Evolutionary conservation across 2,113 vertebrate species (phyloP), one percentile per base, ranked within the genome.

Genomic region (Ranitomeya imitator): DNA sequence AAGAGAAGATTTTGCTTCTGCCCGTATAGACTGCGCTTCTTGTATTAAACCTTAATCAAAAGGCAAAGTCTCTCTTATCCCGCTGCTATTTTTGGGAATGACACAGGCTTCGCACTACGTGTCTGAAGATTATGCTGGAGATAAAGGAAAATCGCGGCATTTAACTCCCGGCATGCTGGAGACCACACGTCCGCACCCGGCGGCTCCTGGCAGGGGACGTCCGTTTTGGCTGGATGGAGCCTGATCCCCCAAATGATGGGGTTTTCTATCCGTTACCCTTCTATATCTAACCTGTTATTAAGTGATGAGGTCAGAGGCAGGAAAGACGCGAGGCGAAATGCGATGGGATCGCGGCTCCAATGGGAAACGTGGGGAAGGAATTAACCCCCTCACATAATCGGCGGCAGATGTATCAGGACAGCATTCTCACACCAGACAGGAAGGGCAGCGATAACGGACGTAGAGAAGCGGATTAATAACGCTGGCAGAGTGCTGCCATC

Each of bases 231-330:
- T 57, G 13, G 16, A 60, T 45, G 85, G 55, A 14, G 85, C 19
- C 69, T 51, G 63, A 78, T 77, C 85, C 73, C 73, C 26, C 10
- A 37, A 86, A 65, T 52, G 5, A n/a, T 37, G 18, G 57, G 13
- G 54, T 69, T 63, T 57, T 59, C 67, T 23, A 87, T 73, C 45
- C 65, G 65, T 82, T 51, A 74, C 59, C 23, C 45, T 61, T 76
- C 80, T 76, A 77, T 54, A 83, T 77, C 65, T 88, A 83, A 83
- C 83, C 79, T 83, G 86, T 65, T 88, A 88, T 83, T 77, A 83
- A 51, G 5, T 37, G 71, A 74, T 83, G 80, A 88, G 86, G 19
- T 88, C 86, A 83, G 77, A 86, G 67, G 19, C 86, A 54, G 80
- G 57, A 83, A 83, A 88, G 61, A 82, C 54, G 73, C 63, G 11